phyloP scores from a whole-genome alignment of 2,113 vertebrate genomes.

The Otolemur garnettii region DNA sequence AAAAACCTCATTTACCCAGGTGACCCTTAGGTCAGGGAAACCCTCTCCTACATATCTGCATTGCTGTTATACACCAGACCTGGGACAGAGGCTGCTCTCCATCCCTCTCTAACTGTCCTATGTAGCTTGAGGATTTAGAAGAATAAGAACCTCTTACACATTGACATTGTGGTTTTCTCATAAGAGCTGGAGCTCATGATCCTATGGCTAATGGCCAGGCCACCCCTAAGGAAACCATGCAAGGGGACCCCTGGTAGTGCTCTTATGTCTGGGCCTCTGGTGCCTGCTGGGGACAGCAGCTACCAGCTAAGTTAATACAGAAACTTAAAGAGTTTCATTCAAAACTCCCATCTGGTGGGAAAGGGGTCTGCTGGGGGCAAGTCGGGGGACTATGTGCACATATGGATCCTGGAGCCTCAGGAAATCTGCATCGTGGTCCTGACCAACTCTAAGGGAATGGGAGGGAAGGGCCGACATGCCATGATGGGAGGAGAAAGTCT shows the following conservation, averaged over 20 bases:
- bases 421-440: neutral
- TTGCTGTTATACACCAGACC: neutral
- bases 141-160: neutral
- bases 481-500: neutral
- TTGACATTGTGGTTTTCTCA: neutral
- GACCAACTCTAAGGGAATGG: neutral
- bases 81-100: neutral
- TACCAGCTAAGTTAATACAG: neutral
- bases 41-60: neutral
- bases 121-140: neutral
- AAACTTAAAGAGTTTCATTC: neutral
- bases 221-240: neutral
- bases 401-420: neutral
- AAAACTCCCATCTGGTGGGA: neutral
- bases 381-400: neutral
- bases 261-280: neutral
- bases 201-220: neutral
- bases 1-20: neutral
- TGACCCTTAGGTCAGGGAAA: neutral
- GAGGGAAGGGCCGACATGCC: neutral
- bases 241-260: neutral
- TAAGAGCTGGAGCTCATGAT: neutral
- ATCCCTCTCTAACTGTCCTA: neutral
- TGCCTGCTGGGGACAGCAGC: neutral
- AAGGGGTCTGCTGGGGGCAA: fast-evolving